Evolutionary conservation across 1,140 invertebrate species (phyloP).

Genomic region (Oedothorax gibbosus): DNA sequence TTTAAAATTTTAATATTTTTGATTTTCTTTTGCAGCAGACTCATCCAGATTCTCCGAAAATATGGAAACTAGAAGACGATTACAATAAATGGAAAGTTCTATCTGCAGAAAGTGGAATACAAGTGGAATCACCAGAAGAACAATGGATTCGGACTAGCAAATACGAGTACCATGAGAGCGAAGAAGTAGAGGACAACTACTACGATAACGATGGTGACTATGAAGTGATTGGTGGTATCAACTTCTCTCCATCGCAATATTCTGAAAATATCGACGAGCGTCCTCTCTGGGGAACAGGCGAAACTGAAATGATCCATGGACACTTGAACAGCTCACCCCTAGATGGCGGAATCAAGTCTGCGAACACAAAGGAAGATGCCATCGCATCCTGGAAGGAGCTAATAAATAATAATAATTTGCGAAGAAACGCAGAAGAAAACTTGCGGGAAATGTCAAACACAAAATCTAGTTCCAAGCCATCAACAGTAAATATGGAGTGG

Average conservation of each 20-base stretch:
- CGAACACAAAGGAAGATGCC: slow-evolving; percentile 49
- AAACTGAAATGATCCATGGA: slow-evolving; percentile 21
- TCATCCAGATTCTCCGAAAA: slow-evolving; percentile 1
- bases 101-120: slow-evolving; percentile 32
- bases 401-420: slow-evolving; percentile 13
- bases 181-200: slow-evolving; percentile 9
- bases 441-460: no score
- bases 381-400: slow-evolving; percentile 31
- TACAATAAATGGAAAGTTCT: slow-evolving; percentile 45
- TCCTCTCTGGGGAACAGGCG: slow-evolving; percentile 34
- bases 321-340: neutral
- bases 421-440: slow-evolving; percentile 3
- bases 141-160: neutral
- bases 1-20: neutral
- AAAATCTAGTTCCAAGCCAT: no score
- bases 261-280: slow-evolving; percentile 30
- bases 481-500: no score
- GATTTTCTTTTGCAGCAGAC: neutral
- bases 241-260: neutral
- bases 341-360: neutral
- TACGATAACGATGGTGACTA: slow-evolving; percentile 16
- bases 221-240: neutral
- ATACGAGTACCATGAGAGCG: slow-evolving; percentile 13
- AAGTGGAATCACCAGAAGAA: slow-evolving; percentile 1
- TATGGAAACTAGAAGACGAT: slow-evolving; percentile 53